Evolutionary conservation across 2,888 invertebrate genomes (phyloP), one percentile per base, ranked within the genome.

Genomic region (Phoronis australis): DNA sequence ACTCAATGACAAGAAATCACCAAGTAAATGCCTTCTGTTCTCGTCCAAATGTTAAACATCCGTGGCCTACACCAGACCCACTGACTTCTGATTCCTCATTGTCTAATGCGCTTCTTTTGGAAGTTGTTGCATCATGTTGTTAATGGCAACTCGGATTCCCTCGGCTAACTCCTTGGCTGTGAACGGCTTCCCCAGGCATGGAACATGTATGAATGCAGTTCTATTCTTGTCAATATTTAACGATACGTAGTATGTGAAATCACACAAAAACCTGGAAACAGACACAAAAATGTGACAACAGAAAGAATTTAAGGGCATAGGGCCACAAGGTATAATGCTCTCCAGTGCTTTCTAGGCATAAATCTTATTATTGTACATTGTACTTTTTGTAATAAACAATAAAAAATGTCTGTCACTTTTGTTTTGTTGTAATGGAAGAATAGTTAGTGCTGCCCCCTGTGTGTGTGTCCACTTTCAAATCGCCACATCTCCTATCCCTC

Each of bases 161-260:
- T 79, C 67, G 0, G 86, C 84, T 6, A 84, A 78, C 65, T 83
- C 79, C 31, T 80, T 64, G 0, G 82, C 80, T 1, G 83, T 68
- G 69, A 85, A 87, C 0, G 83, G 82, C 37, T 80, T 60, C 53
- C 82, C 70, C 4, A 83, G 67, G 23, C 84, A 83, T 0, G 91
- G 90, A 2, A 91, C 88, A 72, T 91, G 90, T 20, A 90, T 80
- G 72, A 91, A 90, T 15, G 89, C 76, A 1, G 84, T 81, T 48
- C 83, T 79, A 27, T 62, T 60, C 44, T 62, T 64, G 77, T 86
- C 81, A 22, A 84, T 80, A 59, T 81, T 81, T 35, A 90, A 79
- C 1, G 90, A 90, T 23, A 84, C 83, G 78, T 85, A 90, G 78
- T 85, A 90, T 46, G 83, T 86, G 75, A 86, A 91, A 76, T 90